These are phyloP conservation scores for Clarias platycephalus DNA, from an alignment of 2,797 vertebrate genomes.

Conservation along the genomic window DNA sequence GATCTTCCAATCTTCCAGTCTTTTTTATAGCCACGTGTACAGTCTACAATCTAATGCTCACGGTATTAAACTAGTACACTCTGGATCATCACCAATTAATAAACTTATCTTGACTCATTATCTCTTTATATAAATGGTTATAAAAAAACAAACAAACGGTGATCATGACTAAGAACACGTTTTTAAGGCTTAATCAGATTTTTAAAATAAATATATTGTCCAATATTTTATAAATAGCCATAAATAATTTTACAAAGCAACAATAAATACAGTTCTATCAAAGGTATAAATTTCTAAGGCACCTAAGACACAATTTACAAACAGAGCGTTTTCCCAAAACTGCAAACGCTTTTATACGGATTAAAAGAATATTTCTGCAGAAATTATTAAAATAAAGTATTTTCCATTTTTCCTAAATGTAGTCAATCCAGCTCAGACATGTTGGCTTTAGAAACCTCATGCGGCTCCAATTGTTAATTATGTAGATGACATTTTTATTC, in stretches of 20 bases:
- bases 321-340: neutral
- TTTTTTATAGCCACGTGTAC: neutral
- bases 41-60: neutral
- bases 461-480: neutral
- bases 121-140: neutral
- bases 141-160: neutral
- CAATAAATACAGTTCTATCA: neutral
- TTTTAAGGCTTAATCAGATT: neutral
- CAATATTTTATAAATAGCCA: neutral
- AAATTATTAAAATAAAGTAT: neutral
- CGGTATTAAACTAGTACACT: neutral
- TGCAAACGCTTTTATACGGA: neutral
- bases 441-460: too few species aligned
- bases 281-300: conserved; percentile 32
- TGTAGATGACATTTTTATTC: too few species aligned
- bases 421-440: neutral
- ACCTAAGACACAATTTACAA: conserved; percentile 3
- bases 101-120: neutral
- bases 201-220: neutral
- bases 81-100: neutral
- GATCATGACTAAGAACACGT: neutral
- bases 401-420: neutral
- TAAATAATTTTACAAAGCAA: neutral
- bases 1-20: neutral
- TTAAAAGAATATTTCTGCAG: neutral